Evolutionary conservation across 2,797 vertebrate species (phyloP).

Genomic region (Artibeus jamaicensis): DNA sequence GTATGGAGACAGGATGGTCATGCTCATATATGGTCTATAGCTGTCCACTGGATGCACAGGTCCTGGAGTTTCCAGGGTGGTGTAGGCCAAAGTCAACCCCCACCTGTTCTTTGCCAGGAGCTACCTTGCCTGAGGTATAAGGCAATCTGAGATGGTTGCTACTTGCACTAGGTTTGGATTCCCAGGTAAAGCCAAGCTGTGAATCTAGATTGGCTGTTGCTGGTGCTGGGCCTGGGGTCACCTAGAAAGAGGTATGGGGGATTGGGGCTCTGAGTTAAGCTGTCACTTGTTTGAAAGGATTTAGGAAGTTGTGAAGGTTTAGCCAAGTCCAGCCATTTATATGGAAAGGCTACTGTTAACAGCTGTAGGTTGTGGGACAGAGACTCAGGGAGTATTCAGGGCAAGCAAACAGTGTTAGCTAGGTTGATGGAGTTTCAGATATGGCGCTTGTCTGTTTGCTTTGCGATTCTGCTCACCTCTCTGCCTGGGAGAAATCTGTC

Average conservation of each 20-base stretch:
- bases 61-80: background rate
- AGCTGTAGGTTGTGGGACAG: background rate
- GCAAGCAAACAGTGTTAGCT: background rate
- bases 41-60: background rate
- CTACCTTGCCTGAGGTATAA: background rate
- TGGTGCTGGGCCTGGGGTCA: background rate
- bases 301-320: background rate
- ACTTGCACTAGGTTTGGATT: background rate
- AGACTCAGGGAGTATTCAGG: background rate
- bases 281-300: background rate
- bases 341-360: background rate
- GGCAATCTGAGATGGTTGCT: background rate
- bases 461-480: background rate
- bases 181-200: background rate
- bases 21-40: background rate
- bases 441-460: background rate
- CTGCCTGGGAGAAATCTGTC: background rate
- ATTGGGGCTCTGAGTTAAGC: background rate
- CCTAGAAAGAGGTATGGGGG: background rate
- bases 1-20: background rate
- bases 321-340: background rate
- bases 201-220: background rate
- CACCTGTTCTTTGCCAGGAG: background rate
- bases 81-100: background rate
- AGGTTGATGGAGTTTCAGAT: background rate